Base-by-base conservation (phyloP, 2,113 vertebrate species). In the Hippocampus guttulatus region DNA sequence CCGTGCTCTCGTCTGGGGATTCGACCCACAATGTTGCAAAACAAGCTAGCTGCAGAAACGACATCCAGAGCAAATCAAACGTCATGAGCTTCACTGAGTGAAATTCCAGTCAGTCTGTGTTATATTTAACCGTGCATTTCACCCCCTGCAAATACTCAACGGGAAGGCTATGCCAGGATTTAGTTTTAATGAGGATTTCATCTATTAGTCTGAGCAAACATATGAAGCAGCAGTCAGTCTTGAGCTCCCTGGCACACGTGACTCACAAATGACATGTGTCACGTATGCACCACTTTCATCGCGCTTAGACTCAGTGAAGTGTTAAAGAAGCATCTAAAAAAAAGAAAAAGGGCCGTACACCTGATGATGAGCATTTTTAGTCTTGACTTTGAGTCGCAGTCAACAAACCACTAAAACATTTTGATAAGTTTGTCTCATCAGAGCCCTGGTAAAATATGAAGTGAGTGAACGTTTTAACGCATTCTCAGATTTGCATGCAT, bases 281-380 rank as follows among this genome's bases (percentile, higher is more conserved):
- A 47, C 40, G 49, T 67, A 54, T 57, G 57, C 62, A 67, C 8
- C 60, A 33, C 62, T 58, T 40, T 43, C 67, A 57, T 38, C 33
- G 61, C 60, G 40, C 18, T 69, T 55, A n/a, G 21, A 74, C 25
- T 49, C 23, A 23, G 33, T 60, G 68, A 58, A 1, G 38, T 18
- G 9, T 55, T 70, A n/a, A 14, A 43, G n/a, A 55, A 61, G 68
- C 58, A 49, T 72, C 52, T 70, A 21, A 52, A 54, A 30, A 30
- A 30, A 79, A 43, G 0, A 10, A 9, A 12, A 45, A 45, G 14
- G 61, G 55, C 66, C 58, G 47, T 68, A 64, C 62, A 43, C 21
- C 70, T 47, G 61, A 69, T 68, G 45, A 58, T 74, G 68, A 69
- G 70, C 78, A 78, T 80, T 20, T 85, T 78, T 67, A 73, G 30